Evolutionary conservation across 2,797 vertebrate species (phyloP), one percentile per base, ranked within the genome.

Genomic region (Buceros bicornis): DNA sequence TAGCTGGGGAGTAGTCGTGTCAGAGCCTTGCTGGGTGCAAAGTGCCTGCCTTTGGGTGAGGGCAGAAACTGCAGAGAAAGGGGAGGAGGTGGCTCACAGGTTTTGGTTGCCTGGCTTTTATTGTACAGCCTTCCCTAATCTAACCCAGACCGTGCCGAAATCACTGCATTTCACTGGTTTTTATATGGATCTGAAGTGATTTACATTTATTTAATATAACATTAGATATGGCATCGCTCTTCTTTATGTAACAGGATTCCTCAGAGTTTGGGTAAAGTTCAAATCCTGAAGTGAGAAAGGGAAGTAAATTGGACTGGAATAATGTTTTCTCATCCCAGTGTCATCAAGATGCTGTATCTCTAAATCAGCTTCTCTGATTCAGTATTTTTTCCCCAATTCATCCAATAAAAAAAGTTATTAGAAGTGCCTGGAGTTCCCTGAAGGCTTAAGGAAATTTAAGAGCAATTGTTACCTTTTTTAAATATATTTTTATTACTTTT

Each of bases 401-500:
- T 42, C 17, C 40, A 24, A 29, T 40, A 48, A 35, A 50, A 69
- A 43, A 35, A 37, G 13, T 31, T 21, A 56, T 21, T 31, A 45
- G 66, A 77, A 60, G 31, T 24, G 10, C 20, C 26, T 45, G 71
- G 50, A 64, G 26, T 26, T 78, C 50, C 33, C n/a, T 40, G 45
- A 21, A 4, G 24, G 40, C 53, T 51, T 25, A 80, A 80, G 51
- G 40, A 89, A 80, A 58, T 33, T 19, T 29, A 61, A 76, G 28
- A 58, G 8, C 33, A 73, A 6, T 21, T 37, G 2, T 18, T 45
- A 74, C 13, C 1, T 6, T 37, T 93, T 98, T 98, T 64, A 97
- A 97, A 97, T 96, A 97, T 95, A 89, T 92, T 97, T 98, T 98
- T 96, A 95, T 95, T 97, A 89, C 24, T 89, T 97, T 97, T 94